Evolutionary conservation across 2,888 invertebrate species (phyloP).

Genomic region (Limnephilus rhombicus): DNA sequence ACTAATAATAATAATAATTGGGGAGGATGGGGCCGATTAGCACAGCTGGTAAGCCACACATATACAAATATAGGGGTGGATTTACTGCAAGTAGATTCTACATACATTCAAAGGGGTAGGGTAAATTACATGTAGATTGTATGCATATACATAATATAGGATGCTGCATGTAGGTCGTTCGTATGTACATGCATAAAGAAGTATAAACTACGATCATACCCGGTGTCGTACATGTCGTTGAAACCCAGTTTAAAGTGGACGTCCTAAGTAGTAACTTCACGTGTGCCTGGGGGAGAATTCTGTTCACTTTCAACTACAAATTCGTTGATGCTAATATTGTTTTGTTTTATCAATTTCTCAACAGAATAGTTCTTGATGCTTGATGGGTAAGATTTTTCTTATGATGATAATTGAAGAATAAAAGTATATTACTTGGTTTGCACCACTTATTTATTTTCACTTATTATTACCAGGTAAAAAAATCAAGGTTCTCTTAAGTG

Average conservation of each 20-base stretch:
- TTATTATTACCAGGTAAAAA: too few relatives aligned
- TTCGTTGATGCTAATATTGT: neutral
- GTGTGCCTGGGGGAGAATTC: neutral
- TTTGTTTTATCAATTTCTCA: neutral
- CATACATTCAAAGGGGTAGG: neutral
- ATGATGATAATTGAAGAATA: too few relatives aligned
- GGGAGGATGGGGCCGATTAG: neutral
- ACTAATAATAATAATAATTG: neutral
- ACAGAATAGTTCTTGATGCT: too few relatives aligned
- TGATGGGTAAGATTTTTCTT: too few relatives aligned
- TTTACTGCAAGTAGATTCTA: neutral
- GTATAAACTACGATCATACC: neutral
- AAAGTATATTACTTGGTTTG: too few relatives aligned
- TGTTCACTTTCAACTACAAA: neutral
- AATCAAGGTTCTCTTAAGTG: too few relatives aligned
- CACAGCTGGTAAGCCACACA: slow-evolving; percentile 16
- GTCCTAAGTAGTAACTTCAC: neutral
- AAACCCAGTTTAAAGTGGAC: neutral
- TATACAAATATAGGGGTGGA: neutral
- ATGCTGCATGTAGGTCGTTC: neutral
- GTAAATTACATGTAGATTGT: neutral
- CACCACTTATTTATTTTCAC: too few relatives aligned
- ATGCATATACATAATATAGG: neutral
- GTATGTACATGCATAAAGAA: neutral
- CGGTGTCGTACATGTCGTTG: neutral